These are phyloP conservation scores for Gila robusta DNA, from an alignment of 2,797 vertebrate genomes.

Conservation along the genomic window DNA sequence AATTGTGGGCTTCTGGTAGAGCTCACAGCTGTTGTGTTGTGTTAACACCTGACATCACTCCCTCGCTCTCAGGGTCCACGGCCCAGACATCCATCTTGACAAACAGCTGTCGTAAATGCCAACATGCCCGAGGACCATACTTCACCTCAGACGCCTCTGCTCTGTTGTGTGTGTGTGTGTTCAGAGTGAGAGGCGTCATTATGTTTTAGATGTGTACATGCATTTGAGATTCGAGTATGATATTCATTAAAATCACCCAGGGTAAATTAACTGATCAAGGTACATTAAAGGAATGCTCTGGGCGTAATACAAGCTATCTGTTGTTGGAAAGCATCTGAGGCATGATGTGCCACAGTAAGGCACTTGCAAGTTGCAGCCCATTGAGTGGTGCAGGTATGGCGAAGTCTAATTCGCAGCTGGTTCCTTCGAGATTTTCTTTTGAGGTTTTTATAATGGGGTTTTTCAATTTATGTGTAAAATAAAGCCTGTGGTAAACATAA, in stretches of 20 bases:
- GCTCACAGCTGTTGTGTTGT: slow-evolving; percentile 73
- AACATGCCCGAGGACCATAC: slow-evolving; percentile 66
- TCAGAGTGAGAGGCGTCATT: not conserved
- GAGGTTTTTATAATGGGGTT: no score
- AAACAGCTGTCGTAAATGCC: slow-evolving; percentile 77
- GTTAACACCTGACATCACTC: slow-evolving; percentile 71
- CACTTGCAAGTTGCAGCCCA: not conserved
- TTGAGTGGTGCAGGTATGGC: not conserved
- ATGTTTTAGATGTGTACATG: slow-evolving; percentile 7
- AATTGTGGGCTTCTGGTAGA: slow-evolving; percentile 66
- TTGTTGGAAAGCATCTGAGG: not conserved
- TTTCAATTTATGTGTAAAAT: not conserved
- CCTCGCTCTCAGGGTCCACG: slow-evolving; percentile 20
- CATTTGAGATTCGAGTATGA: not conserved
- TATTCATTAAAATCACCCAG: not conserved
- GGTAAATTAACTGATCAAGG: not conserved
- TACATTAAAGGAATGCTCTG: not conserved
- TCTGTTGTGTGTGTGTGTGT: not conserved
- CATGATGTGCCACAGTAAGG: not conserved
- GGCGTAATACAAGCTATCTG: not conserved
- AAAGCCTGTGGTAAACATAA: not conserved
- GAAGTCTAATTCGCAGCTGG: not conserved
- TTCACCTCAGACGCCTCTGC: slow-evolving; percentile 51
- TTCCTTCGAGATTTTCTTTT: not conserved
- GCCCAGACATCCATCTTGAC: slow-evolving; percentile 55